phyloP scores from a whole-genome alignment of 1,140 invertebrate genomes.

The Danaus plexippus region DNA sequence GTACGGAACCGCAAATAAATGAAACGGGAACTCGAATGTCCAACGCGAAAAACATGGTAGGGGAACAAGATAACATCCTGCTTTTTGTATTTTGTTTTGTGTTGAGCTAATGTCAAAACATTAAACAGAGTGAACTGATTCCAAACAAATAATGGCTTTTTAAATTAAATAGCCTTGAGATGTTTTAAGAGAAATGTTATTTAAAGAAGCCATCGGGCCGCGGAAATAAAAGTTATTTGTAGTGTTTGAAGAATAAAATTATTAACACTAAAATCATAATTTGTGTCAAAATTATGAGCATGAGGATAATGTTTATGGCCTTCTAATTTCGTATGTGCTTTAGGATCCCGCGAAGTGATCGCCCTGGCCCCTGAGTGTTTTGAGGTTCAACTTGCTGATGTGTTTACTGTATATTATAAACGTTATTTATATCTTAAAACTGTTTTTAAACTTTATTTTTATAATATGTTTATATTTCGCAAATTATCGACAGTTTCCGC shows the following conservation, averaged over 20 bases:
- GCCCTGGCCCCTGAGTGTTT: too few relatives aligned
- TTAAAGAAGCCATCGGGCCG: constrained; percentile 1
- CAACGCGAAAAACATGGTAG: constrained; percentile 17
- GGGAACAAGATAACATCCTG: constrained; percentile 22
- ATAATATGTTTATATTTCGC: too few relatives aligned
- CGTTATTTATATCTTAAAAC: too few relatives aligned
- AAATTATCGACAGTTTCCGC: too few relatives aligned
- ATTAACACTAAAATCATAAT: constrained; percentile 20
- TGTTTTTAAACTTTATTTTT: too few relatives aligned
- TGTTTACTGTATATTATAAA: too few relatives aligned
- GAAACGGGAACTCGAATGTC: neutral
- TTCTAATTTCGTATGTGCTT: too few relatives aligned
- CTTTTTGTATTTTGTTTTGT: constrained; percentile 27
- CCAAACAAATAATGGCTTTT: constrained; percentile 36
- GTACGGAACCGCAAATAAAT: too few relatives aligned
- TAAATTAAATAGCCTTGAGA: constrained; percentile 57
- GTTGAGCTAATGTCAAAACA: constrained; percentile 44
- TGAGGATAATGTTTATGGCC: constrained; percentile 9
- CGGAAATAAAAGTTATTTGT: constrained; percentile 4
- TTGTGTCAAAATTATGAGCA: constrained; percentile 15
- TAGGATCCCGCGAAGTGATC: too few relatives aligned
- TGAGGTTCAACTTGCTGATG: too few relatives aligned
- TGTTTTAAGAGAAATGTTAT: constrained; percentile 12
- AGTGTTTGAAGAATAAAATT: constrained; percentile 19
- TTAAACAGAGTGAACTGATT: constrained; percentile 36